phyloP scores from a whole-genome alignment of 2,888 invertebrate species.

The Eupithecia subfuscata region DNA sequence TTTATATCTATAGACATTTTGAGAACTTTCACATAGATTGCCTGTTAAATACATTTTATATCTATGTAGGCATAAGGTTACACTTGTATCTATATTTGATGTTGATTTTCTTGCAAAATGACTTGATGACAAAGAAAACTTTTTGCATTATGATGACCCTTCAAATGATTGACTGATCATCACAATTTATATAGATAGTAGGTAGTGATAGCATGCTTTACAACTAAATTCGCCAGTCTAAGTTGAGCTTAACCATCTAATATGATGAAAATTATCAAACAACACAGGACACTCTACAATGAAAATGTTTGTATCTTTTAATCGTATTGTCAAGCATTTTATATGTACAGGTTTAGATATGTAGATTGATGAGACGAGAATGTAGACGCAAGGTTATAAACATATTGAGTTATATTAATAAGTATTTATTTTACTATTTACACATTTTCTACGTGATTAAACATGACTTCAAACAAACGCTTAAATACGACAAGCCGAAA shows the following conservation, averaged over 20 bases:
- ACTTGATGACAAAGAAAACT: background rate
- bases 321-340: slow-evolving; percentile 82
- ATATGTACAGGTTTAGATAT: slow-evolving; percentile 80
- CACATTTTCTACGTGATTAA: slow-evolving; percentile 41
- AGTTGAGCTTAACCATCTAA: slow-evolving; percentile 19
- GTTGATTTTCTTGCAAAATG: background rate
- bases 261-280: slow-evolving; percentile 31
- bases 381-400: slow-evolving; percentile 42
- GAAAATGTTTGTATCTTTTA: slow-evolving; percentile 61
- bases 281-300: slow-evolving; percentile 28
- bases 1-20: slow-evolving; percentile 67
- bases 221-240: slow-evolving; percentile 13
- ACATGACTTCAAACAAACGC: slow-evolving; percentile 30
- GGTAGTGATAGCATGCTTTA: slow-evolving; percentile 15
- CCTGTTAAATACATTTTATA: background rate
- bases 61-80: background rate
- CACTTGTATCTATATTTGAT: background rate
- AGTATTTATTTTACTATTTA: slow-evolving; percentile 38
- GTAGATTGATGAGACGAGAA: slow-evolving; percentile 74
- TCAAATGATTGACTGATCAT: background rate
- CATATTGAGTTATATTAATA: slow-evolving; percentile 32
- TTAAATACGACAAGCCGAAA: slow-evolving; percentile 26
- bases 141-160: background rate
- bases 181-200: slow-evolving; percentile 23
- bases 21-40: slow-evolving; percentile 18